A percentile compares a stretch with the other conserved stretches of the same genome.
These are phyloP conservation scores for Ceriagrion tenellum DNA, from an alignment of 2,888 invertebrate species.

Conservation along the genomic window DNA sequence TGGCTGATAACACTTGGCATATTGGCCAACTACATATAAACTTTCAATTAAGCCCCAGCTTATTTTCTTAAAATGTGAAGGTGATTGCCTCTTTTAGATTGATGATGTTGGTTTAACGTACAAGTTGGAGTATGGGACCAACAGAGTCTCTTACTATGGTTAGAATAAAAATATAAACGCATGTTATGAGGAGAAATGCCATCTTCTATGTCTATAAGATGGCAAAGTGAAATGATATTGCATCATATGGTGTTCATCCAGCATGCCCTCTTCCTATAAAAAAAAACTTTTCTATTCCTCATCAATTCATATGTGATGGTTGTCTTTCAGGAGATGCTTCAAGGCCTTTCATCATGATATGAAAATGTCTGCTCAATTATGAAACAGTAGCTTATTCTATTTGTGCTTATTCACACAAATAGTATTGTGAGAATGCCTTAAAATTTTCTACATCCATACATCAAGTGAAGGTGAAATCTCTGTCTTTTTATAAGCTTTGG, in stretches of 20 bases:
- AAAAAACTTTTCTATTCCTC: background rate
- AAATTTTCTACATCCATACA: constrained; percentile 54
- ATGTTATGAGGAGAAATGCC: background rate
- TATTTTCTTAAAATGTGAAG: background rate
- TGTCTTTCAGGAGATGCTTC: constrained; percentile 65
- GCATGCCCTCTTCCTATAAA: background rate
- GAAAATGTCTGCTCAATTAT: constrained; percentile 60
- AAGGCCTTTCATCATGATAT: constrained; percentile 29
- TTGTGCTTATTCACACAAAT: constrained; percentile 42
- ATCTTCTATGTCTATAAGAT: background rate
- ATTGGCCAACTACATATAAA: background rate
- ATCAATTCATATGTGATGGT: constrained; percentile 31
- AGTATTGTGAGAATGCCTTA: constrained; percentile 44
- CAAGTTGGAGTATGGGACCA: constrained; percentile 55
- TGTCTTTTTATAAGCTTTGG: constrained; percentile 45
- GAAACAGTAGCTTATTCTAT: constrained; percentile 51
- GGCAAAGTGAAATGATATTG: background rate
- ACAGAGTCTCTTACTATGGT: constrained; percentile 30
- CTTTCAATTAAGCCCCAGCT: background rate
- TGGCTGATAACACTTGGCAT: constrained; percentile 3
- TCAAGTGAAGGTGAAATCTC: constrained; percentile 5
- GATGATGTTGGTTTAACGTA: background rate
- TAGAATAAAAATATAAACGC: background rate
- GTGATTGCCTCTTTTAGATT: background rate
- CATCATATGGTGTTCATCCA: background rate